A percentile compares a stretch with the other conserved stretches of the same genome.
Conservation (phyloP, 2,888 invertebrate species). For the Drosophila vallismaia region DNA sequence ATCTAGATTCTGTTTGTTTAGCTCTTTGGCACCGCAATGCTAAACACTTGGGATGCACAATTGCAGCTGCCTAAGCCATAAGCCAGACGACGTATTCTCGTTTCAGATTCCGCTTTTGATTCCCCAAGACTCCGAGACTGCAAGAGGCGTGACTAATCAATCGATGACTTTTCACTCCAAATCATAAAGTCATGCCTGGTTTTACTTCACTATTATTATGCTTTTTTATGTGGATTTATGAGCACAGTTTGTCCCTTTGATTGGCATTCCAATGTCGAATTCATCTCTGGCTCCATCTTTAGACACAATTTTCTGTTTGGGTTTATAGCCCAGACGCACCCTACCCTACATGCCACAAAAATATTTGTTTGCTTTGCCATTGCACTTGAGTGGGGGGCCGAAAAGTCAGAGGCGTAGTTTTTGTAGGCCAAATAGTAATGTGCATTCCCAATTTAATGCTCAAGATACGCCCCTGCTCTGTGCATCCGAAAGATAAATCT, state of each 20-base stretch:
- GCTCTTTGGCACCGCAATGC: conserved; percentile 47
- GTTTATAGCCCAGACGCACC: conserved; percentile 39
- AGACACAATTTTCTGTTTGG: conserved; percentile 13
- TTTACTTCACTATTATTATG: conserved; percentile 17
- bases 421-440: background rate
- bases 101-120: too few species aligned
- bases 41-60: conserved; percentile 48
- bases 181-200: conserved; percentile 23
- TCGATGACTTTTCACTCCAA: conserved; percentile 22
- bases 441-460: background rate
- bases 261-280: conserved; percentile 43
- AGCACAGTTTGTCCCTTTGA: conserved; percentile 25
- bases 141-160: conserved; percentile 53
- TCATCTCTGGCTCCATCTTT: conserved; percentile 25
- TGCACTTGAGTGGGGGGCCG: conserved; percentile 52
- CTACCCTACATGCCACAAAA: conserved; percentile 30
- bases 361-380: conserved; percentile 29
- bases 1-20: conserved; percentile 45
- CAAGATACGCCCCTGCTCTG: background rate
- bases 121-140: too few species aligned
- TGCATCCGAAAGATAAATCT: conserved; percentile 41
- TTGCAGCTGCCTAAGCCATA: conserved; percentile 41
- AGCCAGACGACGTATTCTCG: too few species aligned
- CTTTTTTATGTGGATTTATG: conserved; percentile 16
- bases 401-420: conserved; percentile 11